Evolutionary conservation across 2,888 invertebrate species (phyloP).

Genomic region (Drosophila testacea): DNA sequence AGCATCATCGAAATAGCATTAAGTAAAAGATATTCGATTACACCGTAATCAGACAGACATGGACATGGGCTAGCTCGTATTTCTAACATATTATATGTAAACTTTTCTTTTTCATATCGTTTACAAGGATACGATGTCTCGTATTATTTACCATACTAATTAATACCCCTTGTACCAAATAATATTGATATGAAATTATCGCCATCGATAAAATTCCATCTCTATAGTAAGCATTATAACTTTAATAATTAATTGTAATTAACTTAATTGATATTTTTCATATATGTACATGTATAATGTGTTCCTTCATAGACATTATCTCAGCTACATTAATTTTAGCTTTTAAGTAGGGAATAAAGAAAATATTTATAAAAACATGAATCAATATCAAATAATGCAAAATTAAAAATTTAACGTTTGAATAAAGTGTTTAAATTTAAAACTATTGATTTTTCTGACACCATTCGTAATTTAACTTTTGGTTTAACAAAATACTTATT

Average conservation of each 20-base stretch:
- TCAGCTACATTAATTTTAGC: slow-evolving; percentile 27
- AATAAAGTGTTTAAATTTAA: slow-evolving; percentile 47
- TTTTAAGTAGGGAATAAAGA: slow-evolving; percentile 23
- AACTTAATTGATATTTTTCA: background rate
- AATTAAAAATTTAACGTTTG: slow-evolving; percentile 42
- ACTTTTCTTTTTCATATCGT: background rate
- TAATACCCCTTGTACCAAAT: background rate
- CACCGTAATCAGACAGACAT: background rate
- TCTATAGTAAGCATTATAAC: background rate
- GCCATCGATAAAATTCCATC: slow-evolving; percentile 8
- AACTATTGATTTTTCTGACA: background rate
- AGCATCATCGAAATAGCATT: background rate
- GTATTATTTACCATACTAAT: background rate
- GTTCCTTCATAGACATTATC: slow-evolving; percentile 33
- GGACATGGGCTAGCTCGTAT: background rate
- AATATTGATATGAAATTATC: slow-evolving; percentile 1
- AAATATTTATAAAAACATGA: slow-evolving; percentile 28
- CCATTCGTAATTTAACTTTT: background rate
- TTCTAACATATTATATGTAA: background rate
- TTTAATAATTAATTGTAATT: slow-evolving; percentile 2
- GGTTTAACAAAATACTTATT: background rate
- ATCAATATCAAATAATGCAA: slow-evolving; percentile 27
- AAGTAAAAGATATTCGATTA: background rate
- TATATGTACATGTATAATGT: slow-evolving; percentile 15
- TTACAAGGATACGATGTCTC: background rate